Conservation (phyloP, 2,113 vertebrate species). For the Calcarius ornatus region DNA sequence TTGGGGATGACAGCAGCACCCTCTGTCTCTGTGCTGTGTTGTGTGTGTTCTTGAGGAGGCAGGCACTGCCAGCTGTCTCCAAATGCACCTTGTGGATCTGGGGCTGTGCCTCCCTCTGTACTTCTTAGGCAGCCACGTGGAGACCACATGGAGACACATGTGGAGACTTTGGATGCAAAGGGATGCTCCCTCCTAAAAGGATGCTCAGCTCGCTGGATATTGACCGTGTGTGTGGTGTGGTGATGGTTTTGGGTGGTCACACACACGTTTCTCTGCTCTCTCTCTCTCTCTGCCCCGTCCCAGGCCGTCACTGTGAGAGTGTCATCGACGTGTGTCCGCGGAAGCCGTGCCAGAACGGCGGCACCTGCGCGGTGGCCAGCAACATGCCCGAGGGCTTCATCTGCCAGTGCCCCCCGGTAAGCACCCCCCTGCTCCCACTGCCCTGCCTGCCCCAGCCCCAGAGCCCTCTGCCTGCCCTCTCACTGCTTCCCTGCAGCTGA, state of each 20-base stretch:
- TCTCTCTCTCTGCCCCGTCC: not conserved
- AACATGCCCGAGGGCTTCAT: constrained; percentile 85
- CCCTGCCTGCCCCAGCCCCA: not conserved
- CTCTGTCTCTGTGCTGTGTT: not conserved
- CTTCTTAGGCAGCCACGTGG: not conserved
- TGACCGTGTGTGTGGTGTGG: not conserved
- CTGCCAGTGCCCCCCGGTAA: constrained; percentile 84
- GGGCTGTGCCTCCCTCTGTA: not conserved
- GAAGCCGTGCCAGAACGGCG: constrained; percentile 85
- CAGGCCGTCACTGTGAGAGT: constrained; percentile 90
- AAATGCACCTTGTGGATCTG: not conserved
- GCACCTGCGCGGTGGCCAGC: constrained; percentile 84
- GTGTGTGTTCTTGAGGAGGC: not conserved
- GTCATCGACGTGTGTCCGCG: constrained; percentile 86
- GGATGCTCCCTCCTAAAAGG: not conserved
- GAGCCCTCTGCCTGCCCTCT: not conserved
- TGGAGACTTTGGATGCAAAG: no score
- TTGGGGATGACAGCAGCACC: not conserved
- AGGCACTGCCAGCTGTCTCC: not conserved
- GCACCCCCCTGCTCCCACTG: not conserved
- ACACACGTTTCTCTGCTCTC: not conserved
- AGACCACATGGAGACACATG: no score
- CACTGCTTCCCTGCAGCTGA: not conserved
- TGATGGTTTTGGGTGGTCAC: not conserved
- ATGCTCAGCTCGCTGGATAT: rapidly evolving